phyloP scores from a whole-genome alignment of 2,113 vertebrate species.

The Lagopus muta region DNA sequence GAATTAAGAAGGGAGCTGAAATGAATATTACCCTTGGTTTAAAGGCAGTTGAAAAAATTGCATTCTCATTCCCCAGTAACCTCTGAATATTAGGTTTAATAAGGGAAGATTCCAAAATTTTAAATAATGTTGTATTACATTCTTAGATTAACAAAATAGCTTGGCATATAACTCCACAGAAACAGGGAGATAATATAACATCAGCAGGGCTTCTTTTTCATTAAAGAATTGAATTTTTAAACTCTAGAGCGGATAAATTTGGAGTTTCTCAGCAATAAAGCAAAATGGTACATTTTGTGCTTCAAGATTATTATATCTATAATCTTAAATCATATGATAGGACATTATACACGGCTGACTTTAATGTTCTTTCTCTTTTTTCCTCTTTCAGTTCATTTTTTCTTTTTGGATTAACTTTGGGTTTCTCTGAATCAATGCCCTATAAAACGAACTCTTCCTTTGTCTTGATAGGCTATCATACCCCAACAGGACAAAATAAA shows the following conservation, averaged over 20 bases:
- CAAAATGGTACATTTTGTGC: conserved; percentile 15
- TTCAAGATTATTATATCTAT: conserved; percentile 18
- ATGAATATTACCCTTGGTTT: not conserved
- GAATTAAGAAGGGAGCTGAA: conserved; percentile 31
- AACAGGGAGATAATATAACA: conserved; percentile 52
- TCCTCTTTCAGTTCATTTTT: not conserved
- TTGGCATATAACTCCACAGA: not conserved
- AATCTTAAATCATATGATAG: conserved; percentile 41
- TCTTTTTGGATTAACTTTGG: not conserved
- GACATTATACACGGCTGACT: conserved; percentile 17
- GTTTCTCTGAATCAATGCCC: not conserved
- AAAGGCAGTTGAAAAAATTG: conserved; percentile 55
- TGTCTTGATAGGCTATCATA: not conserved
- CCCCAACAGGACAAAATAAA: not conserved
- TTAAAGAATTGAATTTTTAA: conserved; percentile 61
- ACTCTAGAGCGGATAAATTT: conserved; percentile 37
- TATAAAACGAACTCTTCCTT: not conserved
- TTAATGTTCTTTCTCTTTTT: conserved; percentile 8
- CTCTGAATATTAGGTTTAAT: conserved; percentile 39
- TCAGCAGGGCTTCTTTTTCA: conserved; percentile 48
- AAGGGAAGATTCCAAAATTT: conserved; percentile 52
- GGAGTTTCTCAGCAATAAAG: conserved; percentile 38
- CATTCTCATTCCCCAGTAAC: conserved; percentile 31
- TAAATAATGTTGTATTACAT: conserved; percentile 49
- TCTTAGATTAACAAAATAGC: conserved; percentile 60